Evolutionary conservation across 2,113 vertebrate species (phyloP), one percentile per base, ranked within the genome.

Genomic region (Prinia subflava): DNA sequence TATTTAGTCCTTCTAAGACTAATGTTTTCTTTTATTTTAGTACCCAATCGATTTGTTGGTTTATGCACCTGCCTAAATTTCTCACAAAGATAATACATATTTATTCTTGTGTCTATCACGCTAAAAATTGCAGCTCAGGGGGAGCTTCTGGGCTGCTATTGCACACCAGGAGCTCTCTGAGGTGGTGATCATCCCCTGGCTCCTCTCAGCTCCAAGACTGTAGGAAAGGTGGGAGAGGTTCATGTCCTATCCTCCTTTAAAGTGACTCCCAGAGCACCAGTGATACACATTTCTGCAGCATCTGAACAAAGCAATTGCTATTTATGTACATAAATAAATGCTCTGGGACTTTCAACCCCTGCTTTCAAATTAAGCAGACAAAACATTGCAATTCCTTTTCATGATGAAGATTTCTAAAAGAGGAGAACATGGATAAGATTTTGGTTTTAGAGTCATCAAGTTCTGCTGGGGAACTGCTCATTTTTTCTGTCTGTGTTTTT

Each of bases 101-200:
- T 83, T 92, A 62, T 85, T 74, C 46, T 74, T 49, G 39, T 67
- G 60, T 71, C 75, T 81, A 33, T 69, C 64, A 78, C 67, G 39
- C 64, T 60, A 74, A 87, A 92, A 84, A 63, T 31, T 31, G 27
- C 12, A n/a, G 20, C 24, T n/a, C 9, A 8, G 70, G 57, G 41
- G 53, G 37, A 23, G 24, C 31, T 16, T 3, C 46, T 0, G 1
- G 22, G 14, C 4, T 53, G 27, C 11, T 50, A 20, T 23, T 0
- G 0, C 50, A 63, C 69, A n/a, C 30, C 68, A 23, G 53, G 59
- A 83, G 77, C 56, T 44, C 50, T 63, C 55, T 17, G 56, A 57
- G 10, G 21, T n/a, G 50, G 11, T 42, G 44, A 37, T 53, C 50
- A 75, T 53, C 24, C 16, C 30, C 53, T 37, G 22, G 62, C 44